phyloP scores from a whole-genome alignment of 2,113 vertebrate genomes.

The Pollachius pollachius region DNA sequence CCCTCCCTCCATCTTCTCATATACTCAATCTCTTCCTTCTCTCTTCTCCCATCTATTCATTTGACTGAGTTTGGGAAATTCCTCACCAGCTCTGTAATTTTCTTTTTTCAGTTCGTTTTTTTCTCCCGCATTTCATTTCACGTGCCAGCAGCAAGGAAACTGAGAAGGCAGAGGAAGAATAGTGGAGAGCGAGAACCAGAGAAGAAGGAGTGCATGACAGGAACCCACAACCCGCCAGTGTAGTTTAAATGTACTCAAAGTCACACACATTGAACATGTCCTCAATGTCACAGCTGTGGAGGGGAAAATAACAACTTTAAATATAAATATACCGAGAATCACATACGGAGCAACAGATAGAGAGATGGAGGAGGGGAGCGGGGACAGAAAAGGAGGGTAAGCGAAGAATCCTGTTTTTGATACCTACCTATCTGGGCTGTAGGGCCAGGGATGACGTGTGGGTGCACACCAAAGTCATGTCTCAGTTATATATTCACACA shows the following conservation, averaged over 20 bases:
- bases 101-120: no score
- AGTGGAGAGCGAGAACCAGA: no score
- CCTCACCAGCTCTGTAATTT: no score
- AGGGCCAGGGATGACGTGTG: conserved; percentile 26
- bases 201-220: no score
- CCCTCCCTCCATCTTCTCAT: not conserved
- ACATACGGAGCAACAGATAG: not conserved
- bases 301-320: conserved; percentile 1
- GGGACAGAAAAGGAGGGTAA: conserved; percentile 12
- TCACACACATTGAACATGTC: no score
- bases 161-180: conserved; percentile 12
- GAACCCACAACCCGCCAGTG: no score
- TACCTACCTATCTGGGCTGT: conserved; percentile 15
- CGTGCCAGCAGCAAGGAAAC: conserved; percentile 29
- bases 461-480: conserved; percentile 6
- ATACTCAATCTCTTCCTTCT: no score
- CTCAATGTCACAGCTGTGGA: not conserved
- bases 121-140: not conserved
- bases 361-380: conserved; percentile 16
- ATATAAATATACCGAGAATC: not conserved
- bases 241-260: no score
- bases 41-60: no score
- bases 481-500: not conserved
- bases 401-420: conserved; percentile 17
- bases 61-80: no score